Conservation (phyloP, 2,888 invertebrate genomes). For the Hirtodrosophila confusa region DNA sequence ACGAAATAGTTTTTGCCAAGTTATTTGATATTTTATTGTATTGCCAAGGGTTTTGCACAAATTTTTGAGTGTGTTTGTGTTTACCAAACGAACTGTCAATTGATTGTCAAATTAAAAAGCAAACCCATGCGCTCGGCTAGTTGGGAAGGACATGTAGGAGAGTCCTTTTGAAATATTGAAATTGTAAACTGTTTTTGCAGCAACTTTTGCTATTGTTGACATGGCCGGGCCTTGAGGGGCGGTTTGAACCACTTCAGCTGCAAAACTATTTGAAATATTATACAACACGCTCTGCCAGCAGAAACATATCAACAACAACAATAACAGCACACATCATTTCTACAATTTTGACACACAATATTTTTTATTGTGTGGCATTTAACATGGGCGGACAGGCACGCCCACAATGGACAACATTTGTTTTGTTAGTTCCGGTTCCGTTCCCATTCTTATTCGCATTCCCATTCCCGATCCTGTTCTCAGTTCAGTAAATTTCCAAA, state of each 20-base stretch:
- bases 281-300: slow-evolving; percentile 45
- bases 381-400: slow-evolving; percentile 32
- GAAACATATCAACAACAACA: slow-evolving; percentile 24
- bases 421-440: slow-evolving; percentile 12
- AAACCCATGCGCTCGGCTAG: slow-evolving; percentile 34
- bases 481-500: slow-evolving; percentile 58
- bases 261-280: slow-evolving; percentile 71
- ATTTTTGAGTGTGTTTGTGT: slow-evolving; percentile 58
- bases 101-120: slow-evolving; percentile 79
- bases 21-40: slow-evolving; percentile 68
- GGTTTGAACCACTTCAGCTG: slow-evolving; percentile 60
- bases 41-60: slow-evolving; percentile 67
- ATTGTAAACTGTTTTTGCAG: slow-evolving; percentile 62
- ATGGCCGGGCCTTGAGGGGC: slow-evolving; percentile 21
- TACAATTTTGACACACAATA: slow-evolving; percentile 69
- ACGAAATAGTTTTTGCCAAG: slow-evolving; percentile 52
- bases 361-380: slow-evolving; percentile 50
- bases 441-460: background rate
- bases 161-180: slow-evolving; percentile 46
- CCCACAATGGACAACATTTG: slow-evolving; percentile 53
- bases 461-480: background rate
- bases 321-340: slow-evolving; percentile 38
- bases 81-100: slow-evolving; percentile 79
- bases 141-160: slow-evolving; percentile 22
- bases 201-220: slow-evolving; percentile 60